Percentiles rank a stretch among this genome's conserved stretches.
Evolutionary conservation across 2,888 invertebrate genomes (phyloP).

Genomic region (Lathronympha strigana): DNA sequence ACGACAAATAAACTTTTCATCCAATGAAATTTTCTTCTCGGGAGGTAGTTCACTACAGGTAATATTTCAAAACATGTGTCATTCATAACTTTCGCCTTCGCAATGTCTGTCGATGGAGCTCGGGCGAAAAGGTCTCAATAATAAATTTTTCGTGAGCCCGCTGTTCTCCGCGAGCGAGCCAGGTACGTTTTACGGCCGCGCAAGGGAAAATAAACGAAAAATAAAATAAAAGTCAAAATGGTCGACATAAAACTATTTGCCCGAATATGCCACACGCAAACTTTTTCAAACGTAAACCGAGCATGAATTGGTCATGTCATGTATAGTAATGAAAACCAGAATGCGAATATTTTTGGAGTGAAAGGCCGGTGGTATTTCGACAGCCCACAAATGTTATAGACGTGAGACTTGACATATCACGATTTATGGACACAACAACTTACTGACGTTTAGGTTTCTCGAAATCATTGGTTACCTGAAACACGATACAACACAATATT

Average conservation of each 20-base stretch:
- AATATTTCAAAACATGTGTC: constrained; percentile 85
- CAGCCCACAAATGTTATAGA: constrained; percentile 2
- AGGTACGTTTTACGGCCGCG: constrained; percentile 83
- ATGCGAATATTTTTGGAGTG: constrained; percentile 30
- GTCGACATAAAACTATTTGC: constrained; percentile 81
- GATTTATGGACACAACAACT: constrained; percentile 13
- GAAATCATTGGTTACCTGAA: constrained; percentile 32
- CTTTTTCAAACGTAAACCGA: constrained; percentile 63
- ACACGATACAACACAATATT: constrained; percentile 7
- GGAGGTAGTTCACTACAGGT: constrained; percentile 80
- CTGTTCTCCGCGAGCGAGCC: constrained; percentile 78
- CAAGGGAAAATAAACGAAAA: constrained; percentile 84
- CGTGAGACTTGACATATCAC: constrained; percentile 25
- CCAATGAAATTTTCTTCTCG: constrained; percentile 77
- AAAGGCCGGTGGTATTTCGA: constrained; percentile 13
- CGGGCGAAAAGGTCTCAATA: constrained; percentile 83
- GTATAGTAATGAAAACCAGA: constrained; percentile 39
- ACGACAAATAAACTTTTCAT: constrained; percentile 83
- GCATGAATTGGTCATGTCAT: constrained; percentile 55
- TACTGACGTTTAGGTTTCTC: constrained; percentile 22
- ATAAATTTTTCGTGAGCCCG: constrained; percentile 83
- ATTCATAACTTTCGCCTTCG: constrained; percentile 84
- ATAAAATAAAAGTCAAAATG: constrained; percentile 84
- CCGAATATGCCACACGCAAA: constrained; percentile 69
- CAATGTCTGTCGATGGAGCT: constrained; percentile 83